phyloP scores from a whole-genome alignment of 2,888 invertebrate species.

The Andricus curvator region DNA sequence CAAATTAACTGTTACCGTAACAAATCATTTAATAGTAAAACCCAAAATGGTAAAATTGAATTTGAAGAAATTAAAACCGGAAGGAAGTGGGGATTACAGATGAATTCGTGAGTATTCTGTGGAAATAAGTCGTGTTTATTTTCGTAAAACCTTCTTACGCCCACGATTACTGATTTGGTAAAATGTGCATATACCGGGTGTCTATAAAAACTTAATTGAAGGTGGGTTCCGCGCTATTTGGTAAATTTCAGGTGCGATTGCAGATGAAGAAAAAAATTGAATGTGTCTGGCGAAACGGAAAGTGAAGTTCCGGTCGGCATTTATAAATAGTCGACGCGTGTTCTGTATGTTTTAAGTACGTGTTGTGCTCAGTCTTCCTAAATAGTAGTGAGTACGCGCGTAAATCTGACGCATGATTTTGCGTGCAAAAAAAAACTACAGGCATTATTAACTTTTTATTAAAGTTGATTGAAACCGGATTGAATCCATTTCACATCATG shows the following conservation, averaged over 20 bases:
- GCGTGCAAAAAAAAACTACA: background rate
- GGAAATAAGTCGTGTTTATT: constrained; percentile 47
- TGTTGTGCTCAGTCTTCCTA: constrained; percentile 28
- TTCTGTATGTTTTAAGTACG: constrained; percentile 16
- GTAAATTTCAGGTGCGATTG: constrained; percentile 14
- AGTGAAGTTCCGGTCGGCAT: constrained; percentile 56
- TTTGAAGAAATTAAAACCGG: background rate
- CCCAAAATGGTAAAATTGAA: background rate
- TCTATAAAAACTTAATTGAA: background rate
- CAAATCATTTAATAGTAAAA: background rate
- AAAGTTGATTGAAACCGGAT: background rate
- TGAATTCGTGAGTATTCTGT: background rate
- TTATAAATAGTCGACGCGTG: constrained; percentile 55
- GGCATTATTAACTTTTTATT: background rate
- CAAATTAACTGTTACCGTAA: background rate
- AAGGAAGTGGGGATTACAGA: background rate
- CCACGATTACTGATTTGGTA: constrained; percentile 40
- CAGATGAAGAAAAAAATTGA: background rate
- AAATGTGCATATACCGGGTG: background rate
- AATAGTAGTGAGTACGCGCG: constrained; percentile 29
- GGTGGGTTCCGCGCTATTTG: background rate
- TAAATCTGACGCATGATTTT: background rate
- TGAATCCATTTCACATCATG: background rate
- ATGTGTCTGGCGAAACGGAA: constrained; percentile 52
- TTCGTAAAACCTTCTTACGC: constrained; percentile 48